These are phyloP conservation scores for Apotomis capreana DNA, from an alignment of 2,888 invertebrate genomes.

Conservation along the genomic window DNA sequence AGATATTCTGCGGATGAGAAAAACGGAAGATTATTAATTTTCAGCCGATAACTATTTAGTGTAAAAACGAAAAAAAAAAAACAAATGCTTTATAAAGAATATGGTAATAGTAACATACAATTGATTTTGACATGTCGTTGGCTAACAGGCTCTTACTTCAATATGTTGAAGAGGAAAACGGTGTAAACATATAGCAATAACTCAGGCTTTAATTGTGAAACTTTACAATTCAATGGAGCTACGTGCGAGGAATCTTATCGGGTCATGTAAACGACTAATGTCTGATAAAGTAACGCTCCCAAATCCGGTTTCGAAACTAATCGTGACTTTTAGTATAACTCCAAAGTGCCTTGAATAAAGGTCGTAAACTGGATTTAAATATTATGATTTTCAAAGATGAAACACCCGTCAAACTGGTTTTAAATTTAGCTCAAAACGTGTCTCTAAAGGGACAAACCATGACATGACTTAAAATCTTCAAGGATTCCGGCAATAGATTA, in stretches of 20 bases:
- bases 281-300: conserved; percentile 51
- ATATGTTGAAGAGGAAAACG: not conserved
- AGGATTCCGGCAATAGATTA: not conserved
- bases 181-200: conserved; percentile 1
- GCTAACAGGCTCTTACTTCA: not conserved
- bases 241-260: conserved; percentile 44
- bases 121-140: too few species aligned
- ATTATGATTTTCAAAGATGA: not conserved
- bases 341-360: conserved; percentile 18
- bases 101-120: not conserved
- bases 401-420: not conserved
- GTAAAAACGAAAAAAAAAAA: too few species aligned
- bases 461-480: not conserved
- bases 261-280: conserved; percentile 43
- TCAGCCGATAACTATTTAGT: not conserved
- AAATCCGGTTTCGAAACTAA: conserved; percentile 50
- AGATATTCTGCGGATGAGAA: not conserved
- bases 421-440: too few species aligned
- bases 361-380: not conserved
- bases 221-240: conserved; percentile 21
- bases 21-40: not conserved
- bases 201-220: conserved; percentile 1
- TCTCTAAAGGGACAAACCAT: too few species aligned
- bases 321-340: conserved; percentile 35
- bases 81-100: too few species aligned